Conservation (phyloP, 2,888 invertebrate genomes). For the Salpingus planirostris region DNA sequence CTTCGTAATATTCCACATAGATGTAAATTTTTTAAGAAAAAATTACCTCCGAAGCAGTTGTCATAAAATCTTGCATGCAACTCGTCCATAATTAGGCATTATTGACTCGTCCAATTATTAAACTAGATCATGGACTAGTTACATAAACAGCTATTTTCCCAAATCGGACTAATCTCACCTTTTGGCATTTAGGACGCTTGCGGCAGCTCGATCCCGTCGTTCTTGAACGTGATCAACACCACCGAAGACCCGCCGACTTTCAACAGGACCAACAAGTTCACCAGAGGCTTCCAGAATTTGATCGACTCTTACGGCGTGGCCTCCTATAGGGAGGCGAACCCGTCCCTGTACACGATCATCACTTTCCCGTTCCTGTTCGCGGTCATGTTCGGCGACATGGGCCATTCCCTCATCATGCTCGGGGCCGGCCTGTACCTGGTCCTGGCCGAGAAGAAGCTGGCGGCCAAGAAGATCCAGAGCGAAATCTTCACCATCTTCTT, state of each 20-base stretch:
- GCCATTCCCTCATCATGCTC: constrained; percentile 80
- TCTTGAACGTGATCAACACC: constrained; percentile 60
- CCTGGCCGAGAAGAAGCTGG: constrained; percentile 64
- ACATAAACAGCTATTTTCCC: too few relatives aligned
- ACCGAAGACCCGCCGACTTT: constrained; percentile 61
- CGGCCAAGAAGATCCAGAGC: constrained; percentile 58
- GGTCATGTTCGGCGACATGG: constrained; percentile 93
- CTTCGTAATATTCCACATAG: too few relatives aligned
- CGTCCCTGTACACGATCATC: constrained; percentile 52
- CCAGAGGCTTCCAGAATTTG: constrained; percentile 62
- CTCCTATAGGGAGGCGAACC: constrained; percentile 64
- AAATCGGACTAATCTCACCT: constrained; percentile 9
- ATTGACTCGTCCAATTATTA: too few relatives aligned
- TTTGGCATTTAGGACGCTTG: constrained; percentile 43
- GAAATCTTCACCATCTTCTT: constrained; percentile 73
- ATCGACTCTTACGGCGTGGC: constrained; percentile 71
- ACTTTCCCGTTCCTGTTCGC: constrained; percentile 94
- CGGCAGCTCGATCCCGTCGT: constrained; percentile 64
- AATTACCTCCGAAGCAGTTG: too few relatives aligned
- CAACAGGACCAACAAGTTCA: constrained; percentile 66
- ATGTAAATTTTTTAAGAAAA: too few relatives aligned
- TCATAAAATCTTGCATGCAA: too few relatives aligned
- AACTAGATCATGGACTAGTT: too few relatives aligned
- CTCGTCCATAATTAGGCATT: too few relatives aligned
- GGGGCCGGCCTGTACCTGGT: constrained; percentile 76